Conservation (phyloP, 2,888 invertebrate species). For the Ferrisia virgata region DNA sequence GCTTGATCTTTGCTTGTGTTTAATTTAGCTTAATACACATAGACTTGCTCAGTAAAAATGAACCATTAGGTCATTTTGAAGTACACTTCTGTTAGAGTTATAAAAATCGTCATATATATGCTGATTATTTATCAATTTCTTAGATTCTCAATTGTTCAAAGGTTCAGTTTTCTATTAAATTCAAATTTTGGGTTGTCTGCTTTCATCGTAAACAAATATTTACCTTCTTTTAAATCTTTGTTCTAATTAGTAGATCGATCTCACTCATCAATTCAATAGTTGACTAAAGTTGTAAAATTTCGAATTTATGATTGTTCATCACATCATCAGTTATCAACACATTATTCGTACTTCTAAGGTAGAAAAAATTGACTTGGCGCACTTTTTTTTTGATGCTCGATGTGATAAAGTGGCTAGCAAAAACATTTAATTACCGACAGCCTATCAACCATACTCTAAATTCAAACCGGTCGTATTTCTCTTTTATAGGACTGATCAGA, state of each 20-base stretch:
- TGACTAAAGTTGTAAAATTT: background rate
- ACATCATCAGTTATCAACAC: background rate
- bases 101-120: no score
- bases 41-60: background rate
- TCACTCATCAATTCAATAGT: no score
- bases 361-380: background rate
- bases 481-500: conserved; percentile 43
- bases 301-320: no score
- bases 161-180: no score
- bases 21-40: background rate
- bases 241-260: no score
- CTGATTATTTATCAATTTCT: no score
- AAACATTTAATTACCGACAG: background rate
- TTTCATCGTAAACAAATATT: no score
- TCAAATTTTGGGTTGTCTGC: no score
- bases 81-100: no score
- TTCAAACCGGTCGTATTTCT: conserved; percentile 31
- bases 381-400: background rate
- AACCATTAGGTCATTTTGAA: background rate
- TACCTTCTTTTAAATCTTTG: no score
- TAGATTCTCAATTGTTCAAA: no score
- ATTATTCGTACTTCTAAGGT: background rate
- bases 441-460: background rate
- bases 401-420: background rate
- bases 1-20: background rate